Conservation (phyloP, 2,113 vertebrate genomes). For the Pachypanchax playfairii region DNA sequence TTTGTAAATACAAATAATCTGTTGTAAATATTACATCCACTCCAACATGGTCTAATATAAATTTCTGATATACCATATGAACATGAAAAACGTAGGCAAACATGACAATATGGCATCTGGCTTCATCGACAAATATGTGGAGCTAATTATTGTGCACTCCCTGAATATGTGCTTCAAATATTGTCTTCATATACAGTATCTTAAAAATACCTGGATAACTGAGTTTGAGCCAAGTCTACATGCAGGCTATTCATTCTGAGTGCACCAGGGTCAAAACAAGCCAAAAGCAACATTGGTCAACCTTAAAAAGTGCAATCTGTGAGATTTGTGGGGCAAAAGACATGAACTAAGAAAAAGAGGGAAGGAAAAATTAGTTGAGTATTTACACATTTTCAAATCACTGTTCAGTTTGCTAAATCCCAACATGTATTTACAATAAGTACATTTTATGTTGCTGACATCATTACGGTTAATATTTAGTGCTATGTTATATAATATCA, state of each 20-base stretch:
- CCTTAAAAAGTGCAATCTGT: constrained; percentile 31
- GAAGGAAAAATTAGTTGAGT: constrained; percentile 27
- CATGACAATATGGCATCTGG: constrained; percentile 42
- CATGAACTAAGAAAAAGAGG: constrained; percentile 32
- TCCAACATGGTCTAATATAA: constrained; percentile 45
- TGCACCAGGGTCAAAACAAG: constrained; percentile 64
- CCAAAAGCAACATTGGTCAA: constrained; percentile 47
- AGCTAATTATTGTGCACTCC: constrained; percentile 47
- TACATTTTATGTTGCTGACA: constrained; percentile 65
- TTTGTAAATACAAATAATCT: constrained; percentile 43
- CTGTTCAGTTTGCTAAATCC: constrained; percentile 41
- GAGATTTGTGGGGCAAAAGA: constrained; percentile 26
- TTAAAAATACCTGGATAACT: constrained; percentile 56
- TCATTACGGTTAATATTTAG: constrained; percentile 56
- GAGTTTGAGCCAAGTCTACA: constrained; percentile 61
- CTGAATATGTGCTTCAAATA: constrained; percentile 71
- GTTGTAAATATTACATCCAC: constrained; percentile 59
- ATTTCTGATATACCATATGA: constrained; percentile 39
- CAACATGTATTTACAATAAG: constrained; percentile 66
- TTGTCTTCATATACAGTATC: constrained; percentile 54
- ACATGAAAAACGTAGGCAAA: constrained; percentile 43
- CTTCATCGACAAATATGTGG: constrained; percentile 33
- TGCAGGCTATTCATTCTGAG: constrained; percentile 66
- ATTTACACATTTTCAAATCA: constrained; percentile 36
- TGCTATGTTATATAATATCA: constrained; percentile 88